These are phyloP conservation scores for Aporrectodea caliginosa DNA, from an alignment of 1,140 invertebrate genomes.

Conservation along the genomic window DNA sequence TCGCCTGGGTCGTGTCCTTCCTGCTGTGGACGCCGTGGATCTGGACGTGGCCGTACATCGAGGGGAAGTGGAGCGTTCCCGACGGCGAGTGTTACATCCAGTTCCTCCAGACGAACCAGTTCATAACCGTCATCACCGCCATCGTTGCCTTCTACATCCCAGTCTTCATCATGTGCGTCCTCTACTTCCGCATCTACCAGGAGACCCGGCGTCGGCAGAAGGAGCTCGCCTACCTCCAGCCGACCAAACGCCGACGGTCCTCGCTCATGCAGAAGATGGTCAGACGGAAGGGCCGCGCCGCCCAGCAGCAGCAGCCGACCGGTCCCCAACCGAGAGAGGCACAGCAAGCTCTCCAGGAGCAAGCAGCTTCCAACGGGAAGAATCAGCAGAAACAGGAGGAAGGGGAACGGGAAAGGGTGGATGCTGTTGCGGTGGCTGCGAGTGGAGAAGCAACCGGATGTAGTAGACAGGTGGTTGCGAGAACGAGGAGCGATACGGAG, in stretches of 20 bases:
- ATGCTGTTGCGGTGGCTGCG: no score
- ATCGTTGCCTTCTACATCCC: conserved; percentile 97
- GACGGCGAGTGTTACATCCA: conserved; percentile 88
- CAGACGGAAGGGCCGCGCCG: no score
- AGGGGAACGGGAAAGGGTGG: no score
- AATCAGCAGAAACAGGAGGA: no score
- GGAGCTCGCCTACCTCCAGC: conserved; percentile 86
- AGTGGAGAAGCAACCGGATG: background rate
- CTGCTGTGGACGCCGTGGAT: conserved; percentile 98
- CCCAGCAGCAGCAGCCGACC: no score
- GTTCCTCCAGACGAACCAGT: conserved; percentile 94
- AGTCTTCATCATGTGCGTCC: conserved; percentile 61
- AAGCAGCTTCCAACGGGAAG: no score
- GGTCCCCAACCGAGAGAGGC: no score
- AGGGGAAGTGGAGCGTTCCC: conserved; percentile 76
- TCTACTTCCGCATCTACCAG: conserved; percentile 72
- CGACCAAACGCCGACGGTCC: conserved; percentile 47
- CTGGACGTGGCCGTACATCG: conserved; percentile 90
- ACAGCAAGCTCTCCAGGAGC: no score
- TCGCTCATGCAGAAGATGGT: background rate
- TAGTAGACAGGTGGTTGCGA: background rate
- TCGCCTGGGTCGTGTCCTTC: conserved; percentile 52
- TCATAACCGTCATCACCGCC: conserved; percentile 75
- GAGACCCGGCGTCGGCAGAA: conserved; percentile 88
- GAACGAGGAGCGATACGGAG: background rate